Conservation (phyloP, 1,140 invertebrate species). For the Pteromalus puparum region DNA sequence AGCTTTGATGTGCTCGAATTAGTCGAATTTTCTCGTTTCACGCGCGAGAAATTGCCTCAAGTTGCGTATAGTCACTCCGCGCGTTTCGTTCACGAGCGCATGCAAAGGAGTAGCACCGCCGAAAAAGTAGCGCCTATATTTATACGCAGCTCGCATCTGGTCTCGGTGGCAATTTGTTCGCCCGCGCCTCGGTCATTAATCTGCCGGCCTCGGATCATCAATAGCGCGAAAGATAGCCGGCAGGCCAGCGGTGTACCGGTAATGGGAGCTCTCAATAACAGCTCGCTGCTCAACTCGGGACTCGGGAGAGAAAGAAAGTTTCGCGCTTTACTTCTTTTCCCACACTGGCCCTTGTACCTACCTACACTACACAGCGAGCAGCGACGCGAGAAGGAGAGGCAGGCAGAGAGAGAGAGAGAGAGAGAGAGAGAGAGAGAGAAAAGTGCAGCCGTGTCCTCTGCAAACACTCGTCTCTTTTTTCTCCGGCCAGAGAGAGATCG, state of each 20-base stretch:
- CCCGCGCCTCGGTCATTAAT: conserved; percentile 65
- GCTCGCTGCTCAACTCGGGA: conserved; percentile 52
- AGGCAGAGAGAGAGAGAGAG: neutral
- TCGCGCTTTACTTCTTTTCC: conserved; percentile 61
- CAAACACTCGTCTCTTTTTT: conserved; percentile 56
- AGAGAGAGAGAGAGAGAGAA: conserved; percentile 50
- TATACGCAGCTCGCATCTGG: neutral
- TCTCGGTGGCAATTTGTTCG: conserved; percentile 66
- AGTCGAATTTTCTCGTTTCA: no score
- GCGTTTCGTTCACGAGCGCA: no score
- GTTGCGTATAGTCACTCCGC: no score
- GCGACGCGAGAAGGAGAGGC: neutral
- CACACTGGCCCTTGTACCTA: no score
- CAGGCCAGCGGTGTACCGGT: conserved; percentile 70
- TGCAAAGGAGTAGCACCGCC: no score
- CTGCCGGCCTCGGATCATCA: conserved; percentile 70
- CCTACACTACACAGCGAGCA: conserved; percentile 48
- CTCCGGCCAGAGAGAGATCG: neutral
- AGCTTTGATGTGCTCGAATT: neutral
- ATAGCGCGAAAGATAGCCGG: conserved; percentile 73
- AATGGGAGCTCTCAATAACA: conserved; percentile 75
- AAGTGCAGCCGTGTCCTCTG: conserved; percentile 57
- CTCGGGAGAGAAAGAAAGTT: conserved; percentile 14
- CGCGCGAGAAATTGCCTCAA: no score
- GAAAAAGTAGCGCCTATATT: neutral